Evolutionary conservation across 2,113 vertebrate genomes (phyloP).

Genomic region (Podiceps cristatus): DNA sequence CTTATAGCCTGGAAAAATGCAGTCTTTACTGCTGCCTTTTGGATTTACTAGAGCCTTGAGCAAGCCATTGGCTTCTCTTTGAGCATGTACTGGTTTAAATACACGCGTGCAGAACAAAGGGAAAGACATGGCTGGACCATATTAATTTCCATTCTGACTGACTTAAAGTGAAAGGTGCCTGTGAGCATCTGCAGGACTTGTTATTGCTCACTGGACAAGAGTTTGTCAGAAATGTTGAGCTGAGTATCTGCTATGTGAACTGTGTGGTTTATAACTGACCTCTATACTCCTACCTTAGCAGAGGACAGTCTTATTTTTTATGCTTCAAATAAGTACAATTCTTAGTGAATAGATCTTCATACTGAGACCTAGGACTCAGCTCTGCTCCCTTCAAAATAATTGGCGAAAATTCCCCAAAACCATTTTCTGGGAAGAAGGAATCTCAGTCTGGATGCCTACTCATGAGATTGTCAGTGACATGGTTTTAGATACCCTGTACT

Average conservation of each 20-base stretch:
- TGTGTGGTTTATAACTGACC: background rate
- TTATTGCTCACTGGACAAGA: background rate
- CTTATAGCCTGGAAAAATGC: background rate
- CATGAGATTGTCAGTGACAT: background rate
- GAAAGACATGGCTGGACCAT: background rate
- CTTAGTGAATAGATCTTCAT: background rate
- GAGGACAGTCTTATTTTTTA: background rate
- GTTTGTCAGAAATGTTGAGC: background rate
- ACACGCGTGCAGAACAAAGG: background rate
- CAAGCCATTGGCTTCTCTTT: slow-evolving; percentile 21
- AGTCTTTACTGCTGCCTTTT: slow-evolving; percentile 8
- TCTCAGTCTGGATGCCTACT: background rate
- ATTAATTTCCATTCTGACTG: background rate
- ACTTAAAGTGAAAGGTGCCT: background rate
- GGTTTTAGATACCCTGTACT: background rate
- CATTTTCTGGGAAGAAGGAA: background rate
- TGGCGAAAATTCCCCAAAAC: background rate
- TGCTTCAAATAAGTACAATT: background rate
- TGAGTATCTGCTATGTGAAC: background rate
- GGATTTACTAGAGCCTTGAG: slow-evolving; percentile 1
- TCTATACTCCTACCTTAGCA: background rate
- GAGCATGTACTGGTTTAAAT: background rate
- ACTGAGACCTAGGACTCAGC: background rate
- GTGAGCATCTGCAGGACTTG: background rate
- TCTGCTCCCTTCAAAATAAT: background rate